Percentiles rank a stretch among this genome's conserved stretches.
These are phyloP conservation scores for Conomelus anceps DNA, from an alignment of 2,888 invertebrate species.

Conservation along the genomic window DNA sequence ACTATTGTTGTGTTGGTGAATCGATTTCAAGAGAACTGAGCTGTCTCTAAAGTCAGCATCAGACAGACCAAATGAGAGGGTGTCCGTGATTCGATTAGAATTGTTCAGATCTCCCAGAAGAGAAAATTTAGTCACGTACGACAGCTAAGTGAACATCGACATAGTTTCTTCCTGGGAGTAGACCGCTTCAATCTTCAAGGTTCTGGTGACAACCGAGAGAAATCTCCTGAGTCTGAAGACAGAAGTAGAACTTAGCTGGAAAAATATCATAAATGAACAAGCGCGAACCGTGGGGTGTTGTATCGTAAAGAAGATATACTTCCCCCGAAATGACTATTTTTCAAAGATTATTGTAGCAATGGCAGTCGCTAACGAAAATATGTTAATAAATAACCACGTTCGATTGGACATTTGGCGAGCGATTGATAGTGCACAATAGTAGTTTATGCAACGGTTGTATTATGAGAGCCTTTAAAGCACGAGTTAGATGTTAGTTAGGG, in stretches of 20 bases:
- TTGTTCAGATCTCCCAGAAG: not conserved
- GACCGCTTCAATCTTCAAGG: not conserved
- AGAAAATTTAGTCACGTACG: not conserved
- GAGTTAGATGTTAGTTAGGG: no score
- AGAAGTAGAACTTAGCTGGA: not conserved
- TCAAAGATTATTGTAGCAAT: no score
- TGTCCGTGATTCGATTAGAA: not conserved
- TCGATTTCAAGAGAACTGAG: not conserved
- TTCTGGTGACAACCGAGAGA: not conserved
- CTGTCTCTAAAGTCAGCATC: not conserved
- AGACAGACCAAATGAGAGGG: not conserved
- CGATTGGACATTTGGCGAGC: no score
- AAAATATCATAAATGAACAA: no score
- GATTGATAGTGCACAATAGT: no score
- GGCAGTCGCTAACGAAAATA: no score
- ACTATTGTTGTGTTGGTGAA: not conserved
- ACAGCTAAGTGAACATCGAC: not conserved
- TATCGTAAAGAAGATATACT: no score
- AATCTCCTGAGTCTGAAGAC: not conserved
- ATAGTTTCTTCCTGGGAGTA: not conserved
- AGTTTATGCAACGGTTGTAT: no score
- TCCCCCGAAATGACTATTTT: no score
- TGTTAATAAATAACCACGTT: no score
- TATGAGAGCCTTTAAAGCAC: no score
- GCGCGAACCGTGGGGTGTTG: no score